Evolutionary conservation across 2,888 invertebrate genomes (phyloP).

Genomic region (Itoplectis maculator): DNA sequence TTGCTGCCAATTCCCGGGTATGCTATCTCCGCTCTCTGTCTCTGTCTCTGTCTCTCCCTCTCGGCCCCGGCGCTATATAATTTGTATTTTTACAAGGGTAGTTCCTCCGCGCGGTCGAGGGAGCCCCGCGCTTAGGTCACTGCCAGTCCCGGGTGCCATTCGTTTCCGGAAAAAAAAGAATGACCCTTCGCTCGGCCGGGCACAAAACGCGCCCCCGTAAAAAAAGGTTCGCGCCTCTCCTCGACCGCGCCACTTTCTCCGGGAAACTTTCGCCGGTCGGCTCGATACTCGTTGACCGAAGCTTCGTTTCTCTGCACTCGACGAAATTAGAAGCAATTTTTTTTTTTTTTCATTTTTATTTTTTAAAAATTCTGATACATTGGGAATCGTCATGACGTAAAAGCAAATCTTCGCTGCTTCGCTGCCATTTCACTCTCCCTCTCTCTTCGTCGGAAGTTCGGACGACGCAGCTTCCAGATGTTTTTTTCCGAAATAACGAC

Average conservation of each 20-base stretch:
- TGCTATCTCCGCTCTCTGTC: constrained; percentile 44
- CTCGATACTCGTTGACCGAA: constrained; percentile 24
- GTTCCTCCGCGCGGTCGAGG: constrained; percentile 55
- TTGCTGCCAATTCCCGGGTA: constrained; percentile 53
- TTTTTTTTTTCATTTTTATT: neutral
- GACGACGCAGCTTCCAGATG: constrained; percentile 74
- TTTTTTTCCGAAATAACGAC: constrained; percentile 76
- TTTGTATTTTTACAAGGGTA: constrained; percentile 68
- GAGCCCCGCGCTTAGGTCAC: constrained; percentile 14
- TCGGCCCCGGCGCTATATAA: constrained; percentile 43
- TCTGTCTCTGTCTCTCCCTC: no score
- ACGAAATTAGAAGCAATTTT: neutral
- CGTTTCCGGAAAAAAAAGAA: constrained; percentile 66
- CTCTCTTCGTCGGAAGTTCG: constrained; percentile 69
- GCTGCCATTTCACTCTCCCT: constrained; percentile 70
- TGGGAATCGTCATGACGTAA: constrained; percentile 67
- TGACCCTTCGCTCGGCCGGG: constrained; percentile 66
- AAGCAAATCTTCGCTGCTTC: constrained; percentile 49
- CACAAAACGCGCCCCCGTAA: constrained; percentile 54
- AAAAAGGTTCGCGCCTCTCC: constrained; percentile 64
- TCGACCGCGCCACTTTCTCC: constrained; percentile 63
- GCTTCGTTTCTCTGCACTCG: neutral
- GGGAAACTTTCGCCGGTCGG: constrained; percentile 56
- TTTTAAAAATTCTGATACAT: no score
- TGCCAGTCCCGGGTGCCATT: constrained; percentile 39